These are phyloP conservation scores for Eospalax fontanierii DNA, from an alignment of 2,797 vertebrate species.

Conservation along the genomic window DNA sequence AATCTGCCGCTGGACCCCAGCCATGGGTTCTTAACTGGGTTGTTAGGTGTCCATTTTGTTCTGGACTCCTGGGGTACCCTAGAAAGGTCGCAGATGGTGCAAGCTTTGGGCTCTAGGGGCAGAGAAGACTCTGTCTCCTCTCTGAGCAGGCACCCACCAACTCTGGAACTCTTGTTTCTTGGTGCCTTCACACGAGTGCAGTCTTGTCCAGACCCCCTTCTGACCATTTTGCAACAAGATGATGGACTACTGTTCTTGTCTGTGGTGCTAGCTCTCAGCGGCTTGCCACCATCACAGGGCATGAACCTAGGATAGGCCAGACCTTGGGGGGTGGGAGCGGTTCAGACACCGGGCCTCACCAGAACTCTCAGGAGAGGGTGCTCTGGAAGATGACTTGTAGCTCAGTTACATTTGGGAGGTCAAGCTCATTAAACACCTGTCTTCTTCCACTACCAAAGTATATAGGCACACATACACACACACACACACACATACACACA, in stretches of 20 bases:
- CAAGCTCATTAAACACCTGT: neutral
- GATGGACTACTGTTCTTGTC: slow-evolving; percentile 48
- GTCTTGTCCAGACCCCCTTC: slow-evolving; percentile 24
- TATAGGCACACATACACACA: too few relatives aligned
- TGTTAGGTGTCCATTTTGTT: neutral
- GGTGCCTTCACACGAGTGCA: neutral
- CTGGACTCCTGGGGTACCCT: neutral
- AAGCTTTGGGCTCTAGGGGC: neutral
- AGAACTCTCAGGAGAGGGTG: neutral
- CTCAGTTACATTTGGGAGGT: neutral
- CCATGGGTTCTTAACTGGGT: neutral
- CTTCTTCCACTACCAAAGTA: fast-evolving
- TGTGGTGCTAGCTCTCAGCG: neutral
- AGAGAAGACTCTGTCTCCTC: neutral
- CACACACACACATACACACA: too few relatives aligned
- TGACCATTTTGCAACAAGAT: slow-evolving; percentile 65
- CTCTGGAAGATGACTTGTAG: neutral
- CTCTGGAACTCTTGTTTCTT: neutral
- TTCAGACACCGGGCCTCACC: neutral
- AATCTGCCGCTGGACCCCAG: too few relatives aligned
- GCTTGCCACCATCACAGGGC: neutral
- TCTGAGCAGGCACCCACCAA: neutral
- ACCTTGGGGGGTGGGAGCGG: neutral
- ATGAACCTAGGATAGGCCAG: neutral
- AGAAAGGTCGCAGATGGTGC: neutral